These are phyloP conservation scores for Macaria notata DNA, from an alignment of 2,888 invertebrate species.

Conservation along the genomic window DNA sequence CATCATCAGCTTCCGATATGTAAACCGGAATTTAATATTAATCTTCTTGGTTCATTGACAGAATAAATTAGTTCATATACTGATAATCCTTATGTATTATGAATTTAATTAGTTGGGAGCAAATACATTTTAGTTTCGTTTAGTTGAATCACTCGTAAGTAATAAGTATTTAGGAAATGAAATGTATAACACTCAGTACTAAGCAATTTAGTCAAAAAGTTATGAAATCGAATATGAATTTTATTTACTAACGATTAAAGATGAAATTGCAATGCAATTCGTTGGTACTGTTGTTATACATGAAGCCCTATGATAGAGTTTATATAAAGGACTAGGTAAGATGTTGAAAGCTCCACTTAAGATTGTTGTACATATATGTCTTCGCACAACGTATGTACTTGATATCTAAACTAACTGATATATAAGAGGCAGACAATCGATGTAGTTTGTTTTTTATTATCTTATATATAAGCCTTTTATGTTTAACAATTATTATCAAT, in stretches of 20 bases:
- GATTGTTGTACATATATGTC: slow-evolving; percentile 31
- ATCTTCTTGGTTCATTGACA: background rate
- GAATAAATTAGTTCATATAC: slow-evolving; percentile 5
- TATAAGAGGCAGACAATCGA: no score
- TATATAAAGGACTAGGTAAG: slow-evolving; percentile 22
- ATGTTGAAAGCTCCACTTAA: slow-evolving; percentile 23
- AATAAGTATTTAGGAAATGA: background rate
- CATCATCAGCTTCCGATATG: no score
- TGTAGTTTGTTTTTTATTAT: no score
- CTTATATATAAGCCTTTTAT: no score
- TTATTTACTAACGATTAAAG: no score
- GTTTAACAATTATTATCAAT: no score
- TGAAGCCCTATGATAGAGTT: slow-evolving; percentile 13
- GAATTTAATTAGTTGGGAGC: slow-evolving; percentile 38
- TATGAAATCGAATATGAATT: no score
- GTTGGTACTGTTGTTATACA: slow-evolving; percentile 15
- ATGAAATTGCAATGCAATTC: background rate
- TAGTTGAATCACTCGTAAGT: slow-evolving; percentile 22
- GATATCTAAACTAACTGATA: background rate
- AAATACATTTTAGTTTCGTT: slow-evolving; percentile 33
- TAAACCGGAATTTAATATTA: no score
- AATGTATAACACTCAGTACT: slow-evolving; percentile 5
- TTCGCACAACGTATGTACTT: background rate
- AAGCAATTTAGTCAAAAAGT: no score
- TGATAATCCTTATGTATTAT: slow-evolving; percentile 21